phyloP scores from a whole-genome alignment of 2,888 invertebrate species.

The Incurvaria masculella region DNA sequence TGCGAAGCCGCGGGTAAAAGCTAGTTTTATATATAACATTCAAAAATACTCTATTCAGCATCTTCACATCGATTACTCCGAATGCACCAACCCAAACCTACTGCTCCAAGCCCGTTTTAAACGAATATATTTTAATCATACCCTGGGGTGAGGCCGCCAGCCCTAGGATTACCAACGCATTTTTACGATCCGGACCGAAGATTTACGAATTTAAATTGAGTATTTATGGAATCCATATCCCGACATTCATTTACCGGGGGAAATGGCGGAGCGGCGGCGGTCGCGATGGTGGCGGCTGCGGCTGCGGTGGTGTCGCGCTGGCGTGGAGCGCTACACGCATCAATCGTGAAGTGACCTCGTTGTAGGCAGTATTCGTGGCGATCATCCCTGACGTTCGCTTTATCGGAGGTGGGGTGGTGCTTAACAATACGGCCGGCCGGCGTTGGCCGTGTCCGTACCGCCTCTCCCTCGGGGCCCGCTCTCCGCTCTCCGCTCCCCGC shows the following conservation, averaged over 20 bases:
- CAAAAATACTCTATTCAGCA: too few relatives aligned
- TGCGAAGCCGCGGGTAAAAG: too few relatives aligned
- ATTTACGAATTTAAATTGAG: slow-evolving; percentile 45
- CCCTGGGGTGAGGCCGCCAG: slow-evolving; percentile 28
- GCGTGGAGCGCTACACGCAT: not conserved
- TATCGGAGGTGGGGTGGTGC: not conserved
- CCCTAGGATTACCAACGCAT: slow-evolving; percentile 35
- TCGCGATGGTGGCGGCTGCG: not conserved
- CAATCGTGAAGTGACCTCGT: slow-evolving; percentile 4
- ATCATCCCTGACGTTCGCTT: not conserved
- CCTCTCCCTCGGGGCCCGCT: too few relatives aligned
- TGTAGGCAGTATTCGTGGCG: not conserved
- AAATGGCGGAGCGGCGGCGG: not conserved
- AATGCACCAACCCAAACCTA: too few relatives aligned
- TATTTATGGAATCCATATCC: slow-evolving; percentile 45
- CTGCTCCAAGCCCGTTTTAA: too few relatives aligned
- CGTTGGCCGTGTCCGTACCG: too few relatives aligned
- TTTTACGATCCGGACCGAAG: slow-evolving; percentile 35
- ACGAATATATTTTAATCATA: slow-evolving; percentile 30
- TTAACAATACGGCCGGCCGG: not conserved
- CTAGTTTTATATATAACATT: too few relatives aligned
- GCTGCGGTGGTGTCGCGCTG: not conserved
- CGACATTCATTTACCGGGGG: slow-evolving; percentile 34
- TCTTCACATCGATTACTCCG: too few relatives aligned
- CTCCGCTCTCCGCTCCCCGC: too few relatives aligned